Percentiles rank a stretch among this genome's conserved stretches.
Evolutionary conservation across 2,888 invertebrate species (phyloP).

Genomic region (Scrobipalpa atriplicella): DNA sequence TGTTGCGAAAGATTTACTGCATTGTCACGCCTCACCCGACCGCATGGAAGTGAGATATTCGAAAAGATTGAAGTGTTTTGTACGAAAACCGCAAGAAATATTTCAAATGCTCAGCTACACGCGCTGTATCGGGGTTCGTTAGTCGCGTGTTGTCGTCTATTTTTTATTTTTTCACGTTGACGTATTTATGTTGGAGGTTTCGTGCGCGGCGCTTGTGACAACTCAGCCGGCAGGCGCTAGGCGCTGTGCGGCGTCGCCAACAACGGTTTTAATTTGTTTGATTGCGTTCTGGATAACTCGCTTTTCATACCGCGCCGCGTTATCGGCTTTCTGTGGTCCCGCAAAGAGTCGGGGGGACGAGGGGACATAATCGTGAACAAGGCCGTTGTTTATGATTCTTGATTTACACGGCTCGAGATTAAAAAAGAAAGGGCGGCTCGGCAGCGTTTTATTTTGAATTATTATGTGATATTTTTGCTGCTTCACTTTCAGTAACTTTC

Average conservation of each 20-base stretch:
- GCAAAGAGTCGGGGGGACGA: background rate
- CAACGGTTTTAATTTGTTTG: constrained; percentile 32
- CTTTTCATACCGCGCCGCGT: constrained; percentile 19
- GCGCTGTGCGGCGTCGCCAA: constrained; percentile 4
- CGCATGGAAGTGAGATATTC: constrained; percentile 12
- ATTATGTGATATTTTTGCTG: background rate
- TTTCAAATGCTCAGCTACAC: constrained; percentile 14
- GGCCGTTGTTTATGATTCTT: constrained; percentile 9
- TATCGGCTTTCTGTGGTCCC: constrained; percentile 20
- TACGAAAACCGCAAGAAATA: constrained; percentile 12
- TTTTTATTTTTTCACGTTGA: constrained; percentile 19
- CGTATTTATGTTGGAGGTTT: constrained; percentile 27
- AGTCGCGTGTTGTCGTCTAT: constrained; percentile 22
- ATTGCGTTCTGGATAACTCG: constrained; percentile 30
- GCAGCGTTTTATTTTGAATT: background rate
- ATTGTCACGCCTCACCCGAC: background rate
- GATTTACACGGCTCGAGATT: background rate
- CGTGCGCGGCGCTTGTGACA: constrained; percentile 29
- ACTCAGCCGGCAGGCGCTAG: constrained; percentile 21
- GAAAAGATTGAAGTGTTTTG: constrained; percentile 12
- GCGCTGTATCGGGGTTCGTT: constrained; percentile 20
- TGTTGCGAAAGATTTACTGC: constrained; percentile 5
- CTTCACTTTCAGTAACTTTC: background rate
- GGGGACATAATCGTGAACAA: constrained; percentile 16
- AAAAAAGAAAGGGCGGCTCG: constrained; percentile 4